These are phyloP conservation scores for Watsonalla cultraria DNA, from an alignment of 2,888 invertebrate species.

Conservation along the genomic window DNA sequence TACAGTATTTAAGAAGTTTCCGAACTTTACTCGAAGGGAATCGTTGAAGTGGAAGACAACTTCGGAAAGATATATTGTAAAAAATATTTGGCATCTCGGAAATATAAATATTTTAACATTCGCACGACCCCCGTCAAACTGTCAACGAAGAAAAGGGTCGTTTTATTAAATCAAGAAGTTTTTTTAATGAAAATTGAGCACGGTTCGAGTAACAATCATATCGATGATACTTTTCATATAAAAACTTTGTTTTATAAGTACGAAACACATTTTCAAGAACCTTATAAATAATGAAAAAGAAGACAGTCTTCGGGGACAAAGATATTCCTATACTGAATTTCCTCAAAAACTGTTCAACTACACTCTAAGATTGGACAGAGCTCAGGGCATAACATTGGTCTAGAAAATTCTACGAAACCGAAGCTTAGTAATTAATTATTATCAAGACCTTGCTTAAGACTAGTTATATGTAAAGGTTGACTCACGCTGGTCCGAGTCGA, in stretches of 20 bases:
- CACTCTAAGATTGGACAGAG: too few relatives aligned
- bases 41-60: not conserved
- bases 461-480: too few relatives aligned
- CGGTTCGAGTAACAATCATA: constrained; percentile 7
- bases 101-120: constrained; percentile 10
- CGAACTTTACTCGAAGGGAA: not conserved
- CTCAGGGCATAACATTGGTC: too few relatives aligned
- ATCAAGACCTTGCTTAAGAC: too few relatives aligned
- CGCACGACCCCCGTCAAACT: constrained; percentile 16
- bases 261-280: not conserved
- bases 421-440: too few relatives aligned
- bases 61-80: not conserved
- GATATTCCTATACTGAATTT: too few relatives aligned
- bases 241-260: not conserved
- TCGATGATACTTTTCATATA: constrained; percentile 2
- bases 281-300: not conserved
- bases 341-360: too few relatives aligned
- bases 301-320: not conserved
- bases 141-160: constrained; percentile 11
- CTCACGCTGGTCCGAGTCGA: too few relatives aligned
- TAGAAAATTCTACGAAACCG: too few relatives aligned
- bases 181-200: constrained; percentile 1
- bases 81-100: constrained; percentile 2
- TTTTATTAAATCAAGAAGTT: constrained; percentile 20
- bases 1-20: not conserved